Evolutionary conservation across 2,888 invertebrate genomes (phyloP).

Genomic region (Mythimna vitellina): DNA sequence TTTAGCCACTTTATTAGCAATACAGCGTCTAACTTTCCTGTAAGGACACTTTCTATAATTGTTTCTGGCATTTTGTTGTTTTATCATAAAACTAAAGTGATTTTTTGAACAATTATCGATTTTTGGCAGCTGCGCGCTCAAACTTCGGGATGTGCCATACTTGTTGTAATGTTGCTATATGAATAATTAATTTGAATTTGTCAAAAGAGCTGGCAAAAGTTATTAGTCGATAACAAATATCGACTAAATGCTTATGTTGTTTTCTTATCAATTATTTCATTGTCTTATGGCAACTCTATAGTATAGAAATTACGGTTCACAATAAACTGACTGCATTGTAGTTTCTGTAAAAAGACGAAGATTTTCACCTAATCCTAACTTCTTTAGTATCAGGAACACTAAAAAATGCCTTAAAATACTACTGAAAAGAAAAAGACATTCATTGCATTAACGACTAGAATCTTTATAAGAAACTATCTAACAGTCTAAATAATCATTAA

Average conservation of each 20-base stretch:
- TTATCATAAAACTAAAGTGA: conserved; percentile 51
- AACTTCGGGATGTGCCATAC: conserved; percentile 59
- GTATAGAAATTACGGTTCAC: too few species aligned
- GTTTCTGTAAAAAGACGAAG: too few species aligned
- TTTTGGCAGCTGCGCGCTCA: conserved; percentile 68
- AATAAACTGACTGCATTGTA: too few species aligned
- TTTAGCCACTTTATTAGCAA: conserved; percentile 86
- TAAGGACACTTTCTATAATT: conserved; percentile 86
- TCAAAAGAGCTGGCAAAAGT: conserved; percentile 2
- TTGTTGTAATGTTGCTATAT: conserved; percentile 28
- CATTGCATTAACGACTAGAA: too few species aligned
- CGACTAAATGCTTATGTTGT: background rate
- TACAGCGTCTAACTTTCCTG: conserved; percentile 80
- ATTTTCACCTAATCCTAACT: too few species aligned
- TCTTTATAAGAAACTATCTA: too few species aligned
- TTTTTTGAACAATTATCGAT: conserved; percentile 71
- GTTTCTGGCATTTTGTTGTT: conserved; percentile 84
- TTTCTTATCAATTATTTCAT: background rate
- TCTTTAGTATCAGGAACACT: too few species aligned
- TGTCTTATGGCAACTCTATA: too few species aligned
- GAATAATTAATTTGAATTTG: background rate
- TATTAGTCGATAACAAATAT: background rate
- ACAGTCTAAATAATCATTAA: too few species aligned
- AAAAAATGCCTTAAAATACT: too few species aligned
- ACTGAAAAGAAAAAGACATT: too few species aligned